Conservation (phyloP, 2,888 invertebrate species). For the Agrotis exclamationis region DNA sequence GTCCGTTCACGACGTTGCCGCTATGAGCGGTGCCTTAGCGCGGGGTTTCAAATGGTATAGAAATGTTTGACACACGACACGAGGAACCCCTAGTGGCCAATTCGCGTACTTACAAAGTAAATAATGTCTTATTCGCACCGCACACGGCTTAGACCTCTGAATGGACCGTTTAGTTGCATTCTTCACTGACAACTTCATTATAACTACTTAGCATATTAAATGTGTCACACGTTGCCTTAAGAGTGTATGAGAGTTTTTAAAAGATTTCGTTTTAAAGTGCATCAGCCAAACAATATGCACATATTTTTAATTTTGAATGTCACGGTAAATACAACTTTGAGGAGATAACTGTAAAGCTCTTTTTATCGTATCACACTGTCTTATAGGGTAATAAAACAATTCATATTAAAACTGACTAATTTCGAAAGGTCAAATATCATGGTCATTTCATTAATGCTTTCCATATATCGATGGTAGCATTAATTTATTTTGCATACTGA, state of each 20-base stretch:
- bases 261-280: conserved; percentile 21
- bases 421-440: conserved; percentile 31
- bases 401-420: conserved; percentile 26
- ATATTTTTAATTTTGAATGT: conserved; percentile 4
- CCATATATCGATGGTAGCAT: conserved; percentile 4
- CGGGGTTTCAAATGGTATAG: too few relatives aligned
- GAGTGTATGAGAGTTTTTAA: conserved; percentile 19
- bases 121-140: too few relatives aligned
- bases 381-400: conserved; percentile 14
- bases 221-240: conserved; percentile 31
- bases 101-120: too few relatives aligned
- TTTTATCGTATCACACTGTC: not conserved
- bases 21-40: too few relatives aligned
- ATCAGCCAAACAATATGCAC: not conserved
- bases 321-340: not conserved
- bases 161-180: conserved; percentile 12
- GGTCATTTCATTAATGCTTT: conserved; percentile 17
- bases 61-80: too few relatives aligned
- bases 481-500: conserved; percentile 22
- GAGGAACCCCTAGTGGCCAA: too few relatives aligned
- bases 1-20: too few relatives aligned
- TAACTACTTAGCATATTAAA: conserved; percentile 39
- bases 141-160: too few relatives aligned
- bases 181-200: conserved; percentile 24
- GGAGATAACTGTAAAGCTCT: not conserved